A percentile compares a stretch with the other conserved stretches of the same genome.
Conservation (phyloP, 2,797 vertebrate genomes). For the Ctenopoma multispine region DNA sequence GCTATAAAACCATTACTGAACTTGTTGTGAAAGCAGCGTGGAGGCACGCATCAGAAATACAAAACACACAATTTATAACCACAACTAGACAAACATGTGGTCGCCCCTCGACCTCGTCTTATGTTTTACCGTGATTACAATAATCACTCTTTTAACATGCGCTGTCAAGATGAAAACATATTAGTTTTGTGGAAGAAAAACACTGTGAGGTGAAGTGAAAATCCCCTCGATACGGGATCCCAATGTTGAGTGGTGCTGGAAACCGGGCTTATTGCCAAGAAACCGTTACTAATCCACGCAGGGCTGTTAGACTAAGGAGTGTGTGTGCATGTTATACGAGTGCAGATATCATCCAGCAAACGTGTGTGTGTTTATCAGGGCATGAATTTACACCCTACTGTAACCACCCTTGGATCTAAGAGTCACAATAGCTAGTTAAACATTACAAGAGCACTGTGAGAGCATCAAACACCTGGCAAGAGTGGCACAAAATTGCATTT, state of each 20-base stretch:
- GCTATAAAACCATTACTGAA: constrained; percentile 77
- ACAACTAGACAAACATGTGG: constrained; percentile 53
- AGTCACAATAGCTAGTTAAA: constrained; percentile 72
- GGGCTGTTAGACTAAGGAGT: constrained; percentile 63
- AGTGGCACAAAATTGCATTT: constrained; percentile 29
- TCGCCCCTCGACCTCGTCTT: constrained; percentile 47
- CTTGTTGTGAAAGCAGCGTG: constrained; percentile 73
- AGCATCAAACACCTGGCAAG: constrained; percentile 56
- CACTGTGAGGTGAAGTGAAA: constrained; percentile 62
- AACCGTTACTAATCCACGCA: constrained; percentile 72
- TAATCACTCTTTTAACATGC: constrained; percentile 56
- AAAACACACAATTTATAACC: constrained; percentile 44
- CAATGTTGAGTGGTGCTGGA: constrained; percentile 72
- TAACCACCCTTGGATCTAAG: constrained; percentile 48
- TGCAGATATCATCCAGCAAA: constrained; percentile 44
- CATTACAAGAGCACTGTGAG: constrained; percentile 58
- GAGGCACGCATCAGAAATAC: constrained; percentile 54
- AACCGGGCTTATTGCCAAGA: constrained; percentile 71
- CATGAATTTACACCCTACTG: constrained; percentile 34
- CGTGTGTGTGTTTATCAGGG: constrained; percentile 43
- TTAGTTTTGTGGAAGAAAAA: constrained; percentile 67
- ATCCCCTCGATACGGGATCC: constrained; percentile 68
- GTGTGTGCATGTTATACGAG: constrained; percentile 53
- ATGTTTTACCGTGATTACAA: constrained; percentile 53
- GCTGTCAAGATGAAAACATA: constrained; percentile 61